Evolutionary conservation across 2,797 vertebrate genomes (phyloP), one percentile per base, ranked within the genome.

Genomic region (Syngnathus acus): DNA sequence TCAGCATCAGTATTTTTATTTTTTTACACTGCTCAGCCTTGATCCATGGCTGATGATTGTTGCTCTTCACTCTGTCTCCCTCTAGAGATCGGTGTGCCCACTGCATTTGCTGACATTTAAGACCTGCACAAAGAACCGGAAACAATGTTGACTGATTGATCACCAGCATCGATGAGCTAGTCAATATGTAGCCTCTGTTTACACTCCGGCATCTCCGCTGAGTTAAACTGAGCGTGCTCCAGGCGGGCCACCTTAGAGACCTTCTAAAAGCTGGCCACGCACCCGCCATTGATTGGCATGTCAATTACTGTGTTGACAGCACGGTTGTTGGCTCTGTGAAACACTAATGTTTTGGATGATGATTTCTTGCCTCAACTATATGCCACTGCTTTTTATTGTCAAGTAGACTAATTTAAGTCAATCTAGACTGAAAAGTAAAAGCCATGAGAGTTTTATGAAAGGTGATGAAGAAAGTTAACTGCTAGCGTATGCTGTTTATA

Each of bases 161-260:
- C 90, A 90, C 89, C 91, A 78, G 59, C 84, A 93, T 92, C 90
- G 89, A 92, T 91, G 85, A 90, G 65, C 51, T 62, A 77, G 82
- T 92, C 89, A 85, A 88, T 91, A 74, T 17, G 69, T 70, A 87
- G 84, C 91, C 87, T 86, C 85, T 89, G 82, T 90, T 89, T 91
- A 90, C 88, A 87, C 86, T 84, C 76, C 80, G 65, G 76, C 74
- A 68, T 71, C 77, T 82, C 86, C 77, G 80, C 83, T 83, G 76
- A 88, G 89, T 91, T 92, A 89, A 92, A 90, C 85, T 82, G 86
- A 91, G 87, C 83, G 54, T 90, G 82, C 79, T 86, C 81, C 85
- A 79, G 89, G 82, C 80, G 32, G 78, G 77, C 77, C 85, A 88
- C 90, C 87, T 88, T 69, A 75, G 86, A 86, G 88, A 90, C 84